phyloP scores from a whole-genome alignment of 2,888 invertebrate species.

The Caenorhabditis drosophilae region DNA sequence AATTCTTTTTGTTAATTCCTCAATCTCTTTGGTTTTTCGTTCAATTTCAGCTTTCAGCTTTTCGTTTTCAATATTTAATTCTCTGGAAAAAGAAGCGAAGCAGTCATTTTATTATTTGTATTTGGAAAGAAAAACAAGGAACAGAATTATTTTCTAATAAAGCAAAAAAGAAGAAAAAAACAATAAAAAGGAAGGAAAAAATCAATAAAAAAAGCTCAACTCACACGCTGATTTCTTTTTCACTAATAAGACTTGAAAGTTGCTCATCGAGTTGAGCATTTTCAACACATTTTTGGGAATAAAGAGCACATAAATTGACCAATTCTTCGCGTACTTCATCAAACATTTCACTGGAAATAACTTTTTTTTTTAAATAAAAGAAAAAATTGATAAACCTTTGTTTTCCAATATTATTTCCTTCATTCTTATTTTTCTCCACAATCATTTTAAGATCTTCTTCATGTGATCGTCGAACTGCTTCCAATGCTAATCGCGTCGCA shows the following conservation, averaged over 20 bases:
- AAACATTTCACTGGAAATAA: slow-evolving; percentile 41
- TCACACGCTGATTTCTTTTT: slow-evolving; percentile 34
- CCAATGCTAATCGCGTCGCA: slow-evolving; percentile 64
- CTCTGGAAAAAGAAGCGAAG: slow-evolving; percentile 36
- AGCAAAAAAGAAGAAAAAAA: no score
- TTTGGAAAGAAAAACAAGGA: no score
- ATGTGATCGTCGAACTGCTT: slow-evolving; percentile 65
- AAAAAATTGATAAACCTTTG: no score
- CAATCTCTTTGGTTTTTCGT: slow-evolving; percentile 31
- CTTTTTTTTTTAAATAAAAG: no score
- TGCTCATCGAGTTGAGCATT: slow-evolving; percentile 67
- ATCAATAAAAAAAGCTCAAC: slow-evolving; percentile 3
- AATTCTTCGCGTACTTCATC: slow-evolving; percentile 63
- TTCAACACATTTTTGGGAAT: slow-evolving; percentile 67
- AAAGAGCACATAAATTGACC: slow-evolving; percentile 60
- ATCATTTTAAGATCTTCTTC: slow-evolving; percentile 59
- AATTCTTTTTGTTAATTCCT: slow-evolving; percentile 35
- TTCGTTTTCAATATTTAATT: slow-evolving; percentile 39
- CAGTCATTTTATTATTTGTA: no score
- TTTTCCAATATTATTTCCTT: slow-evolving; percentile 25
- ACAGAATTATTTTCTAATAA: no score
- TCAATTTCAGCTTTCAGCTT: slow-evolving; percentile 33
- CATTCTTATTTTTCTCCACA: slow-evolving; percentile 29
- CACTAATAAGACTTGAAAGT: slow-evolving; percentile 32
- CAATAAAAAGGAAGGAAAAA: no score